These are phyloP conservation scores for Ooceraea biroi DNA, from an alignment of 1,140 invertebrate species.

Conservation along the genomic window DNA sequence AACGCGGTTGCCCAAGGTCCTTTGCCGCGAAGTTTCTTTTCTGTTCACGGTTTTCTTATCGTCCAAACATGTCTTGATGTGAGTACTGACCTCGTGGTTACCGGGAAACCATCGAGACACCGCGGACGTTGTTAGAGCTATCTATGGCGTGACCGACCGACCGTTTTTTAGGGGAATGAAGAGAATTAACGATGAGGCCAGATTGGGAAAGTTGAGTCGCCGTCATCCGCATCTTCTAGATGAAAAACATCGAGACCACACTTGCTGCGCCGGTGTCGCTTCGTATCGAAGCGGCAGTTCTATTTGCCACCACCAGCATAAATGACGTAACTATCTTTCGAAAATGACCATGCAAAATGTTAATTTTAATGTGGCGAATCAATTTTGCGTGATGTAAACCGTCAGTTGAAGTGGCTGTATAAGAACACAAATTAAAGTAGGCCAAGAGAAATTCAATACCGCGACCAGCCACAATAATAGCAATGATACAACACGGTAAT, in stretches of 20 bases:
- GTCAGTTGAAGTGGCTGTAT: background rate
- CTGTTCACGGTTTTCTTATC: slow-evolving; percentile 72
- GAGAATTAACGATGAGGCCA: slow-evolving; percentile 69
- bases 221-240: slow-evolving; percentile 42
- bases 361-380: slow-evolving; percentile 12
- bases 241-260: slow-evolving; percentile 54
- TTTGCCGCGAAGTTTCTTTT: slow-evolving; percentile 69
- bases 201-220: slow-evolving; percentile 70
- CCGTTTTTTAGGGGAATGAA: slow-evolving; percentile 66
- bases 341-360: slow-evolving; percentile 27
- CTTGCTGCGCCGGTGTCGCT: background rate
- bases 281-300: background rate
- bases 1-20: slow-evolving; percentile 70
- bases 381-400: background rate
- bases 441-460: slow-evolving; percentile 30
- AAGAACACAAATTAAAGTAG: slow-evolving; percentile 30
- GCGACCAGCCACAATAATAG: background rate
- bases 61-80: slow-evolving; percentile 76
- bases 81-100: slow-evolving; percentile 73
- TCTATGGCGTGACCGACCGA: slow-evolving; percentile 67
- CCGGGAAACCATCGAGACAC: slow-evolving; percentile 71
- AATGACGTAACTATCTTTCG: slow-evolving; percentile 2
- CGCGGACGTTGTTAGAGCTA: slow-evolving; percentile 65
- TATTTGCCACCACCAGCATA: too few species aligned
- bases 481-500: background rate